Percentiles rank a stretch among this genome's conserved stretches.
phyloP scores from a whole-genome alignment of 2,888 invertebrate species.

The Apantesis nais region DNA sequence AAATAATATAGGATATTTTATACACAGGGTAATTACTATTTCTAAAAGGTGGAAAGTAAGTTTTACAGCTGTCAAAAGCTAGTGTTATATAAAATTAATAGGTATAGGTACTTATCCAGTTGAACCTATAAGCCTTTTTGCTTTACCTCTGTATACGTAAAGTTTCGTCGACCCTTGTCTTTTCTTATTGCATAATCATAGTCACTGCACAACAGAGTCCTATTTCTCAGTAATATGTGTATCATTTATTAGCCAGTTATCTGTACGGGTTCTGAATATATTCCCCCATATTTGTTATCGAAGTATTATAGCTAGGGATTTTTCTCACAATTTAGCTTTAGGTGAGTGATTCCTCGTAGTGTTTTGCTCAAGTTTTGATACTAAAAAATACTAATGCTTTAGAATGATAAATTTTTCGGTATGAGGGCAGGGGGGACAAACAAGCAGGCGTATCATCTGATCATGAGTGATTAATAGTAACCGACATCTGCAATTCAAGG shows the following conservation, averaged over 20 bases:
- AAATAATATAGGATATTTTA: too few species aligned
- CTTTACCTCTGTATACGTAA: neutral
- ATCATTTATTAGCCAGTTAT: constrained; percentile 74
- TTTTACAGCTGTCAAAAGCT: too few species aligned
- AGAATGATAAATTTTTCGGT: too few species aligned
- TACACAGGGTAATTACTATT: too few species aligned
- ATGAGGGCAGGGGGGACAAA: too few species aligned
- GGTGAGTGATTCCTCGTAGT: neutral
- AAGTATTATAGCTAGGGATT: constrained; percentile 51
- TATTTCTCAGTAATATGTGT: constrained; percentile 58
- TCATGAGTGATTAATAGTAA: too few species aligned
- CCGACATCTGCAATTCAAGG: too few species aligned
- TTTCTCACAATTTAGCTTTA: constrained; percentile 26
- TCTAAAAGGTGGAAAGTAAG: too few species aligned
- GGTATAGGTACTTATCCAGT: too few species aligned
- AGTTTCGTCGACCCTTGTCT: neutral
- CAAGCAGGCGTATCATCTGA: too few species aligned
- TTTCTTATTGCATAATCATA: neutral
- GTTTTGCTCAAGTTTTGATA: neutral
- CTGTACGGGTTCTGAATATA: constrained; percentile 49
- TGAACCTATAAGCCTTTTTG: neutral
- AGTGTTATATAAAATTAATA: too few species aligned
- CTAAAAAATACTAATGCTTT: neutral
- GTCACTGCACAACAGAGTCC: constrained; percentile 47
- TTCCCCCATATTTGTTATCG: constrained; percentile 57